Evolutionary conservation across 2,113 vertebrate species (phyloP).

Genomic region (Arenaria interpres): DNA sequence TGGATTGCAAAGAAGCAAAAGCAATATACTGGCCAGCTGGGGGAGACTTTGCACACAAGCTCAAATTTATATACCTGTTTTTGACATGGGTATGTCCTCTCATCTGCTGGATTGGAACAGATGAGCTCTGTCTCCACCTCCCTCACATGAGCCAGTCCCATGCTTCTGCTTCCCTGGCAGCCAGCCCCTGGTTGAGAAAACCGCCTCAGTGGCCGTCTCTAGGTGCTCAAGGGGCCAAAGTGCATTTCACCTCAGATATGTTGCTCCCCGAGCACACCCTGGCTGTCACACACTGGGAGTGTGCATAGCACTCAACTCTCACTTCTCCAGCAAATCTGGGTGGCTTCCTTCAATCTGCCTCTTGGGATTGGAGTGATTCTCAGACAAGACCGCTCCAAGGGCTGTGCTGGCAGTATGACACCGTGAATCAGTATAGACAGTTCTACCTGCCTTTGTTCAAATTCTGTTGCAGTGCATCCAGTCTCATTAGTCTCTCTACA

Average conservation of each 20-base stretch:
- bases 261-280: background rate
- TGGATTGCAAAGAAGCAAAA: background rate
- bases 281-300: background rate
- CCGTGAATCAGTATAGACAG: background rate
- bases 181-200: background rate
- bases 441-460: background rate
- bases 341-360: background rate
- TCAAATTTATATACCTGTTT: background rate
- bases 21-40: background rate
- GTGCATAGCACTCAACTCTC: background rate
- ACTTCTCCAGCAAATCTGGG: background rate
- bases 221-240: background rate
- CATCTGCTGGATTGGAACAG: background rate
- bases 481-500: background rate
- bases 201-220: background rate
- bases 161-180: background rate
- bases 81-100: background rate
- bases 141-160: background rate
- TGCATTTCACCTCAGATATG: background rate
- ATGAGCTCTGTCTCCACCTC: background rate
- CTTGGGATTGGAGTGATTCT: background rate
- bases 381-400: background rate
- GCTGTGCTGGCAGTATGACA: background rate
- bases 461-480: background rate
- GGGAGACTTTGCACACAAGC: background rate